Evolutionary conservation across 2,888 invertebrate genomes (phyloP), one percentile per base, ranked within the genome.

Genomic region (Spicauda simplicius): DNA sequence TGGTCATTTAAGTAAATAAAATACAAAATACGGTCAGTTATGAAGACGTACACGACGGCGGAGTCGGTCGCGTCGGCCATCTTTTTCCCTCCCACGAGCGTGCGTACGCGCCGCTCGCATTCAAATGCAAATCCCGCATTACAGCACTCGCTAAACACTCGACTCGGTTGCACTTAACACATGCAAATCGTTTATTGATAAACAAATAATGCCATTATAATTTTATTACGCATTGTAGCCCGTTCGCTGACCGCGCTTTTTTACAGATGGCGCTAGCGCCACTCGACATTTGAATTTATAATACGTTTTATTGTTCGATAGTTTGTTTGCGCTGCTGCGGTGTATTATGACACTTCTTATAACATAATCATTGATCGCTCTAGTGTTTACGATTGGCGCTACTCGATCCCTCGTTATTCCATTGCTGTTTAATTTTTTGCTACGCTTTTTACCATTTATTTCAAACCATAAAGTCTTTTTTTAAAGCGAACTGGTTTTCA

Each of bases 161-260:
- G 48, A 60, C 77, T 80, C 78, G 75, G 72, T 73, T 80, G 80
- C 86, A 87, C 82, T 86, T 86, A 85, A 85, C 89, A 89, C 88
- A 91, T 91, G 91, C 91, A 86, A 91, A 91, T 90, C 83, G 80
- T 80, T 84, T 87, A 88, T 90, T 88, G 87, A 88, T 89, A 88
- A 87, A 88, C 91, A 88, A 90, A 90, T 88, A 88, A 87, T 87
- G 81, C 80, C 77, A 87, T 90, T 88, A 90, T 88, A 82, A 87
- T 87, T 86, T 88, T 88, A 90, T 90, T 84, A 81, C 82, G 79
- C 81, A 88, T 89, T 89, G 90, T 90, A 74, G 76, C 63, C 70
- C 77, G 79, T 74, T 83, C 87, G 81, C 74, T 84, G 88, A 85
- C 89, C 88, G 85, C 78, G 57, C 73, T 78, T 73, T 33, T 74